A percentile compares a stretch with the other conserved stretches of the same genome.
phyloP scores from a whole-genome alignment of 2,888 invertebrate species.

The Drosophila flavopinicola region DNA sequence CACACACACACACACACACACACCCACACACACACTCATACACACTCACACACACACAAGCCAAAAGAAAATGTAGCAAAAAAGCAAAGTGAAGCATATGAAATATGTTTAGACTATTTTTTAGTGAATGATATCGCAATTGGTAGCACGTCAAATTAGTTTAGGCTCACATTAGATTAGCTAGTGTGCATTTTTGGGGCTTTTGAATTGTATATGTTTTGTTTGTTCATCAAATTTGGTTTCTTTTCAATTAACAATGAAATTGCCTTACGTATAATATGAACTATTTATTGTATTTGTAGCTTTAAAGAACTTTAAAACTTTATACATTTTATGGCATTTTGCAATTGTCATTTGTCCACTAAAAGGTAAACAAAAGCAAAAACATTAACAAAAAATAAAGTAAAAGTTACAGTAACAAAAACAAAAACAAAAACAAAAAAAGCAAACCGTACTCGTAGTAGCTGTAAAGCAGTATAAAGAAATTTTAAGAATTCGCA shows the following conservation, averaged over 20 bases:
- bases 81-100: slow-evolving; percentile 31
- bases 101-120: slow-evolving; percentile 49
- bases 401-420: slow-evolving; percentile 3
- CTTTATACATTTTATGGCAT: slow-evolving; percentile 60
- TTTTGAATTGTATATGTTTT: slow-evolving; percentile 31
- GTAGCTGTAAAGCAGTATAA: slow-evolving; percentile 11
- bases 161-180: slow-evolving; percentile 27
- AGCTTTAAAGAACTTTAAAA: slow-evolving; percentile 44
- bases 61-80: slow-evolving; percentile 2
- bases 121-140: slow-evolving; percentile 34
- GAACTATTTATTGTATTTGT: slow-evolving; percentile 69
- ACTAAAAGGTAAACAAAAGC: slow-evolving; percentile 18
- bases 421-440: no score
- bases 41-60: slow-evolving; percentile 38
- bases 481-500: slow-evolving; percentile 29
- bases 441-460: slow-evolving; percentile 11
- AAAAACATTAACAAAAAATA: slow-evolving; percentile 5
- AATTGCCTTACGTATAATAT: slow-evolving; percentile 67
- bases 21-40: slow-evolving; percentile 37
- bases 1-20: slow-evolving; percentile 17
- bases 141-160: slow-evolving; percentile 52
- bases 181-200: slow-evolving; percentile 23
- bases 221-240: slow-evolving; percentile 1
- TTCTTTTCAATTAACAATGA: slow-evolving; percentile 56
- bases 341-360: slow-evolving; percentile 57